These are phyloP conservation scores for Hydriomena furcata DNA, from an alignment of 2,888 invertebrate genomes.

Conservation along the genomic window DNA sequence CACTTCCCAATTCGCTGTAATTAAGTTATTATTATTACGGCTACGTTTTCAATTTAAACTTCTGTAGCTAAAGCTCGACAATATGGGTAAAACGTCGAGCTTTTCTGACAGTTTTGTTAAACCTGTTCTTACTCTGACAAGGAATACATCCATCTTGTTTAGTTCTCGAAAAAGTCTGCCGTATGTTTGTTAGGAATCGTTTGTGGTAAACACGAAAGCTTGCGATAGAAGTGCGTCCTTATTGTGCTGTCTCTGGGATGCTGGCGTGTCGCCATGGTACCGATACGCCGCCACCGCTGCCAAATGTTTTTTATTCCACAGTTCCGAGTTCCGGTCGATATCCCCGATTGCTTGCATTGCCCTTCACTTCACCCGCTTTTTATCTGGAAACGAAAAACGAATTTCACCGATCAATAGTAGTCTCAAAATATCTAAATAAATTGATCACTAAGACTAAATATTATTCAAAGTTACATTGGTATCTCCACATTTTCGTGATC, in stretches of 20 bases:
- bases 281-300: slow-evolving; percentile 52
- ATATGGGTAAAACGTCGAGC: slow-evolving; percentile 1
- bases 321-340: slow-evolving; percentile 58
- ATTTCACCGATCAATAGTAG: slow-evolving; percentile 13
- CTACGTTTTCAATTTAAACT: slow-evolving; percentile 32
- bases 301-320: slow-evolving; percentile 64
- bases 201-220: slow-evolving; percentile 70
- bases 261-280: slow-evolving; percentile 68
- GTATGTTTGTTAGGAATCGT: slow-evolving; percentile 48
- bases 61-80: slow-evolving; percentile 9
- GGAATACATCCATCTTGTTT: slow-evolving; percentile 23
- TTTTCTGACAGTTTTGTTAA: slow-evolving; percentile 10
- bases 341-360: slow-evolving; percentile 65
- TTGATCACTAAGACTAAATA: neutral
- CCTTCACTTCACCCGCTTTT: slow-evolving; percentile 34
- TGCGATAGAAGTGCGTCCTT: slow-evolving; percentile 69
- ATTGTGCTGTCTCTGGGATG: slow-evolving; percentile 72
- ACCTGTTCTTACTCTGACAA: neutral
- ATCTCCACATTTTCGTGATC: neutral
- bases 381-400: slow-evolving; percentile 29
- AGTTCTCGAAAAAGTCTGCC: slow-evolving; percentile 12
- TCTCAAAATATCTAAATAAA: slow-evolving; percentile 1
- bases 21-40: slow-evolving; percentile 42
- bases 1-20: slow-evolving; percentile 39
- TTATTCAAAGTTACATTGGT: slow-evolving; percentile 1